Evolutionary conservation across 1,140 invertebrate species (phyloP), one percentile per base, ranked within the genome.

Genomic region (Oedothorax gibbosus): DNA sequence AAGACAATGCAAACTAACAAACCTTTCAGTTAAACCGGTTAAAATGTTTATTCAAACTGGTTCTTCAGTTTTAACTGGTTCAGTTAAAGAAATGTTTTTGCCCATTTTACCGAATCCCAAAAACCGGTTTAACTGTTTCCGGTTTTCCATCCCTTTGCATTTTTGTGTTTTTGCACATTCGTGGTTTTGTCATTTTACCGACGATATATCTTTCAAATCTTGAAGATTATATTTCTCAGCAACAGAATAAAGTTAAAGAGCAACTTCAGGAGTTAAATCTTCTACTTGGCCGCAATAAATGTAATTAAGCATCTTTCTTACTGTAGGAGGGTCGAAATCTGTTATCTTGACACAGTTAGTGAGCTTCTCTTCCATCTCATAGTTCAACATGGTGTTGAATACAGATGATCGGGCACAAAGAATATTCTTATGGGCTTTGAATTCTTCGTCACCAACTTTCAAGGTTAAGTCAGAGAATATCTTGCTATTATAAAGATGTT

Each of bases 361-460:
- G 8, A 10, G 7, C 87, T 95, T 92, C 90, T 99, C 98, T 89
- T 98, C 96, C 97, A 99, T 99, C 91, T 98, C 96, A 91, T 99
- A 97, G 90, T 98, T 97, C 91, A 99, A 99, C 97, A 99, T 99
- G 75, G 98, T 97, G 88, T 96, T 96, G 91, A 99, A 99, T 14
- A 94, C 93, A 18, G 96, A 96, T 92, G 96, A 98, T 87, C 98
- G 93, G 86, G 97, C 97, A 97, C 91, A 95, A 90, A 99, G 92
- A 90, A 99, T 97, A 79, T 97, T 96, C 93, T 99, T 99, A 91
- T 99, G 98, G 88, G 96, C 97, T 91, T 97, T 95, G 90, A 82
- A 15, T 54, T 7, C 35, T 18, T 53, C 50, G 49, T 81, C 53
- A 50, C 35, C 68, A 15, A 11, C 10, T 14, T 18, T 20, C 15